Evolutionary conservation across 2,888 invertebrate genomes (phyloP), one percentile per base, ranked within the genome.

Genomic region (Brachyopa scutellaris): DNA sequence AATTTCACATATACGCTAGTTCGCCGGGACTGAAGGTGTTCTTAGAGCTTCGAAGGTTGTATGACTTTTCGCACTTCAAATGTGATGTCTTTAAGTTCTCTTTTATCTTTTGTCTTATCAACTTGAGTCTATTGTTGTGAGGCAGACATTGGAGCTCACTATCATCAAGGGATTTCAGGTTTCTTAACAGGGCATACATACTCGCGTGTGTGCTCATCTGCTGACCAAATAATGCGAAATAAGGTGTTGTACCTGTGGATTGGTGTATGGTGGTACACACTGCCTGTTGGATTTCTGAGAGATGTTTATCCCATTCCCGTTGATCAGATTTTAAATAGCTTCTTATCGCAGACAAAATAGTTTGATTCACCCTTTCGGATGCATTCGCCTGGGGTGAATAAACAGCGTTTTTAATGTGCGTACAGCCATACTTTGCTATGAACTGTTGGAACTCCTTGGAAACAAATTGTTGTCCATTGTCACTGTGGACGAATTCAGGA

Each of bases 371-470:
- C 17, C 31, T 31, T n/a, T 31, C 51, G 17, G 51, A 53, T 6
- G 51, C 33, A 11, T 33, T 53, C n/a, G 51, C 15, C n/a, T 53
- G 51, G 2, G 51, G 31, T 6, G 51, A 53, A 9, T 53, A 31
- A 1, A 33, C 1, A 5, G 51, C 51, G 6, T 31, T 53, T 6
- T 5, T 7, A 53, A 53, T 53, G 2, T 31, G 51, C 2, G 31
- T 19, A n/a, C 31, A 33, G 1, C 51, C 51, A 17, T 53, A 53
- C 9, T 19, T 17, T 17, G 13, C 7, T 1, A 33, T 0, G 9
- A 33, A 33, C 2, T 5, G 4, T 21, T 42, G 17, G 38, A 31
- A 33, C n/a, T 19, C 40, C 6, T n/a, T n/a, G n/a, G n/a, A n/a
- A n/a, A n/a, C n/a, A n/a, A n/a, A n/a, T n/a, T n/a, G n/a, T n/a